These are phyloP conservation scores for Apamea epomidion DNA, from an alignment of 2,888 invertebrate genomes.

Conservation along the genomic window DNA sequence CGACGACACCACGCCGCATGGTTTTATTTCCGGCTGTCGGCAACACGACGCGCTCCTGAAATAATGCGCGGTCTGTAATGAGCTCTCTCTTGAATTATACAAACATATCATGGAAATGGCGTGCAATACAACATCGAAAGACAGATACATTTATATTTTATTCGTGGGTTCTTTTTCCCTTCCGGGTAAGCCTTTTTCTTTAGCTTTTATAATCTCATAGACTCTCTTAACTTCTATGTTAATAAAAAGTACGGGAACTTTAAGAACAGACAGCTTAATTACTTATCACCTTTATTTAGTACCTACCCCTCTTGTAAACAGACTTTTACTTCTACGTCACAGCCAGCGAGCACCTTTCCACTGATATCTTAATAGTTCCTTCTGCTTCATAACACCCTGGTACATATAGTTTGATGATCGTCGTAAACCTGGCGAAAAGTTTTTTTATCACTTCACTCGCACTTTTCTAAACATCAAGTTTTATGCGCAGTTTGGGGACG, in stretches of 20 bases:
- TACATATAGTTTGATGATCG: conserved; percentile 66
- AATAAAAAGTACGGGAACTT: not conserved
- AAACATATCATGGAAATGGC: conserved; percentile 13
- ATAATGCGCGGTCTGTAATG: conserved; percentile 54
- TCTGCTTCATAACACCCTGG: conserved; percentile 62
- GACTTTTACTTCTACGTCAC: conserved; percentile 2
- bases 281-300: not conserved
- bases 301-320: not conserved
- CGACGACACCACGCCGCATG: conserved; percentile 42
- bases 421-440: conserved; percentile 64
- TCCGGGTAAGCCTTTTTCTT: not conserved
- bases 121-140: not conserved
- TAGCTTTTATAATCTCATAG: not conserved
- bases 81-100: conserved; percentile 34
- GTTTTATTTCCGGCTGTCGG: conserved; percentile 67
- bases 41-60: conserved; percentile 47
- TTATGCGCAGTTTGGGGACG: conserved; percentile 60
- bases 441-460: conserved; percentile 62
- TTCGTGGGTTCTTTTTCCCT: not conserved
- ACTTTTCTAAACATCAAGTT: conserved; percentile 63
- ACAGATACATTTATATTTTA: not conserved
- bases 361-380: conserved; percentile 59
- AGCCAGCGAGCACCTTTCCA: conserved; percentile 39
- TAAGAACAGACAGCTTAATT: not conserved
- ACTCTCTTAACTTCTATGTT: not conserved